Evolutionary conservation across 2,797 vertebrate species (phyloP).

Genomic region (Echiichthys vipera): DNA sequence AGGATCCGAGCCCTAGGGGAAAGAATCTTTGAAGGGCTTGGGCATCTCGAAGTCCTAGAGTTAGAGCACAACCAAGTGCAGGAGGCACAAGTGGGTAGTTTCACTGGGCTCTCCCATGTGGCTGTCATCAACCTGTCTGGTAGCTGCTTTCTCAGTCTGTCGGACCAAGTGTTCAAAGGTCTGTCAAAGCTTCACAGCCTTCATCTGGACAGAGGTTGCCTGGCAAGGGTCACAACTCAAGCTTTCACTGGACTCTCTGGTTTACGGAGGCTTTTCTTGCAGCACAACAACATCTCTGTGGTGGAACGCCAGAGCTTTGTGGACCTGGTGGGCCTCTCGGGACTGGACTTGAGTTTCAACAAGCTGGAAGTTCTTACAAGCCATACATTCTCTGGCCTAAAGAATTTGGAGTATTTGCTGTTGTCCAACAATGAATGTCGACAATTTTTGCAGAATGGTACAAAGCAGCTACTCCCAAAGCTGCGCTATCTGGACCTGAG

Average conservation of each 20-base stretch:
- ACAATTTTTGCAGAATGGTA: constrained; percentile 78
- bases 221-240: constrained; percentile 84
- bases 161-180: constrained; percentile 90
- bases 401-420: constrained; percentile 93
- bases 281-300: constrained; percentile 86
- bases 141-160: constrained; percentile 90
- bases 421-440: constrained; percentile 89
- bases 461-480: constrained; percentile 82
- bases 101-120: constrained; percentile 89
- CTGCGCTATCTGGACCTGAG: constrained; percentile 90
- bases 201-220: constrained; percentile 92
- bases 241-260: constrained; percentile 89
- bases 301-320: constrained; percentile 90
- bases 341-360: constrained; percentile 93
- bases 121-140: constrained; percentile 94
- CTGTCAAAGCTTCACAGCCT: constrained; percentile 93
- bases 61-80: constrained; percentile 94
- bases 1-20: constrained; percentile 86
- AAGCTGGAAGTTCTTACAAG: constrained; percentile 84
- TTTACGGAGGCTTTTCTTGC: constrained; percentile 93
- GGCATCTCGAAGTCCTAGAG: constrained; percentile 91
- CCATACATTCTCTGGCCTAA: constrained; percentile 87
- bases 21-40: constrained; percentile 91
- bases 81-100: constrained; percentile 87
- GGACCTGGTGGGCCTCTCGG: constrained; percentile 88